Percentiles rank a stretch among this genome's conserved stretches.
phyloP scores from a whole-genome alignment of 1,140 invertebrate genomes.

The Pseudachorutes palmiensis region DNA sequence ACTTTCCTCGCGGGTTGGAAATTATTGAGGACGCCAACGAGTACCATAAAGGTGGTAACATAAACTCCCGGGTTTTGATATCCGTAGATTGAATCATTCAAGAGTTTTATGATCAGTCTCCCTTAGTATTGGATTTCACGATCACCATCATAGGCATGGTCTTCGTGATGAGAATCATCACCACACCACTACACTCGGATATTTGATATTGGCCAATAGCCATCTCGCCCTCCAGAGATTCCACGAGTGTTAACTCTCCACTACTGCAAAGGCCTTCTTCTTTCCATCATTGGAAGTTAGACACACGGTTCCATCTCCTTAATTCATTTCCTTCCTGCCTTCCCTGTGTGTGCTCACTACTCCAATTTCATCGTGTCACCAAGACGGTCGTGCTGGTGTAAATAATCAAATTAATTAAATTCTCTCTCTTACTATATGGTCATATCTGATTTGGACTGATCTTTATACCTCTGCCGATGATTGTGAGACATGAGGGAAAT shows the following conservation, averaged over 20 bases:
- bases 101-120: no score
- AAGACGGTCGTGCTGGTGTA: neutral
- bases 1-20: neutral
- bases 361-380: neutral
- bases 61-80: neutral
- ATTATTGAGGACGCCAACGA: neutral
- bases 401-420: no score
- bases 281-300: no score
- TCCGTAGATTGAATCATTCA: neutral
- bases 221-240: neutral
- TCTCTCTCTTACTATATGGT: no score
- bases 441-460: no score
- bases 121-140: constrained; percentile 6
- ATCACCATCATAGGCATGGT: no score
- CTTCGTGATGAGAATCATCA: neutral
- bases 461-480: no score
- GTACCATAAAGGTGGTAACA: neutral
- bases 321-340: neutral
- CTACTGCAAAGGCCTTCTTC: no score
- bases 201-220: neutral
- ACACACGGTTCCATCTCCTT: no score
- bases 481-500: neutral
- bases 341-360: neutral
- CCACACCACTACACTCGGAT: neutral
- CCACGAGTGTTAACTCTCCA: neutral